These are phyloP conservation scores for Aurelia coerulea DNA, from an alignment of 30 jellyfish, hydroid and myxozoan species.

Conservation along the genomic window DNA sequence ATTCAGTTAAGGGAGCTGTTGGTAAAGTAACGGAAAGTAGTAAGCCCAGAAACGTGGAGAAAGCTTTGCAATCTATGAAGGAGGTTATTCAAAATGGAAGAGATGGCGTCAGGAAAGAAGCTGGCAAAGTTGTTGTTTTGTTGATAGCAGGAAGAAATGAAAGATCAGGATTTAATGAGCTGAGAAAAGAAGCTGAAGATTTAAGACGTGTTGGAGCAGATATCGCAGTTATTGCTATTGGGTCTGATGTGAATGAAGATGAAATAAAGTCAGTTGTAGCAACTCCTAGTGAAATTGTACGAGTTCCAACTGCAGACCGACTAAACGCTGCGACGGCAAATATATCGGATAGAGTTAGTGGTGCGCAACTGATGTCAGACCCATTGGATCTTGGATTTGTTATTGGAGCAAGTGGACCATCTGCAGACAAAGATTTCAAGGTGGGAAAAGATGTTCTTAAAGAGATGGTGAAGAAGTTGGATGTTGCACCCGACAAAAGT, in stretches of 20 bases:
- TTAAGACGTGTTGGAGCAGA: slow-evolving; percentile 10
- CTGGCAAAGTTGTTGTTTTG: slow-evolving; percentile 41
- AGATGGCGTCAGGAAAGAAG: slow-evolving; percentile 24
- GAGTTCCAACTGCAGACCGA: slow-evolving; percentile 2
- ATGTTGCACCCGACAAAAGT: slow-evolving; percentile 13
- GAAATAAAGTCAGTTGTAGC: slow-evolving; percentile 24
- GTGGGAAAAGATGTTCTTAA: slow-evolving; percentile 31
- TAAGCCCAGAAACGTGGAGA: slow-evolving; percentile 36
- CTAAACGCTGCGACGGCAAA: background rate
- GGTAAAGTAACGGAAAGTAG: background rate
- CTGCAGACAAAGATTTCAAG: slow-evolving; percentile 30
- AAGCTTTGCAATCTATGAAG: slow-evolving; percentile 13
- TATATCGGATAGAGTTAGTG: slow-evolving; percentile 13
- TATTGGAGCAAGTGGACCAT: slow-evolving; percentile 56
- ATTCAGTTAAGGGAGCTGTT: slow-evolving; percentile 5
- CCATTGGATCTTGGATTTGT: slow-evolving; percentile 57
- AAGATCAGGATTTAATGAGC: background rate
- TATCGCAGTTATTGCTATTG: slow-evolving; percentile 46
- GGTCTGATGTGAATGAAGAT: slow-evolving; percentile 21
- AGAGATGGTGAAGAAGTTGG: slow-evolving; percentile 24
- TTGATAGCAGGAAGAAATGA: slow-evolving; percentile 29
- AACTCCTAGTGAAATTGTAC: background rate
- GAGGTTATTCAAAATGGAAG: background rate
- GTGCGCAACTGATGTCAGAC: background rate
- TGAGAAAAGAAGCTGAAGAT: slow-evolving; percentile 8